phyloP scores from a whole-genome alignment of 2,797 vertebrate species.

The Chrysocyon brachyurus region DNA sequence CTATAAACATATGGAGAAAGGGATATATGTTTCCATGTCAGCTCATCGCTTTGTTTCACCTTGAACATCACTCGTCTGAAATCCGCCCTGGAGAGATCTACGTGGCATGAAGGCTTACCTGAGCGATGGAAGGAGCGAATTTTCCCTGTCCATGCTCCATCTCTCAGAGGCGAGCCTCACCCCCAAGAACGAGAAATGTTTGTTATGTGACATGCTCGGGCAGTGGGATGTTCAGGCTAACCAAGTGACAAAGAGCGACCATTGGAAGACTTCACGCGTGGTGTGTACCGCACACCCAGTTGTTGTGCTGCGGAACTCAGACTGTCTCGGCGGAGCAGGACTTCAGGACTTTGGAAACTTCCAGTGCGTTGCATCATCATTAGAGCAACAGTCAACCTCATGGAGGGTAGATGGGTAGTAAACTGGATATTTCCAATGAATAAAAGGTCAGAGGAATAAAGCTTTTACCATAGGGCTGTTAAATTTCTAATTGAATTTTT shows the following conservation, averaged over 20 bases:
- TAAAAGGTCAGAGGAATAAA: not conserved
- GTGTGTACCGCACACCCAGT: not conserved
- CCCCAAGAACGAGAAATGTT: not conserved
- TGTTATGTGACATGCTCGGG: not conserved
- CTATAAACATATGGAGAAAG: not conserved
- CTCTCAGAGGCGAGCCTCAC: not conserved
- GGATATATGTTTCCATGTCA: not conserved
- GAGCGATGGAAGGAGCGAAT: not conserved
- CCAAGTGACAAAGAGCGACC: not conserved
- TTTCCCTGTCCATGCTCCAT: not conserved
- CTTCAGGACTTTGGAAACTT: not conserved
- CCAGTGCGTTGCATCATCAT: not conserved
- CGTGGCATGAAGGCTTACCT: not conserved
- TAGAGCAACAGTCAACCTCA: not conserved
- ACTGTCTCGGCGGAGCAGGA: not conserved
- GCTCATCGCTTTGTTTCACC: not conserved
- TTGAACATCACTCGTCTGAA: conserved; percentile 27
- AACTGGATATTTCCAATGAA: not conserved
- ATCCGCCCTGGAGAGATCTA: not conserved
- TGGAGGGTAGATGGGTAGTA: not conserved
- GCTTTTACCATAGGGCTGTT: not conserved
- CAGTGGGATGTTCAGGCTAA: not conserved
- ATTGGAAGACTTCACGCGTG: not conserved
- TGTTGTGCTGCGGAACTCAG: not conserved
- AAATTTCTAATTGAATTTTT: conserved; percentile 45